Base-by-base conservation (phyloP, 2,888 invertebrate genomes). In the Acanthosoma haemorrhoidale region DNA sequence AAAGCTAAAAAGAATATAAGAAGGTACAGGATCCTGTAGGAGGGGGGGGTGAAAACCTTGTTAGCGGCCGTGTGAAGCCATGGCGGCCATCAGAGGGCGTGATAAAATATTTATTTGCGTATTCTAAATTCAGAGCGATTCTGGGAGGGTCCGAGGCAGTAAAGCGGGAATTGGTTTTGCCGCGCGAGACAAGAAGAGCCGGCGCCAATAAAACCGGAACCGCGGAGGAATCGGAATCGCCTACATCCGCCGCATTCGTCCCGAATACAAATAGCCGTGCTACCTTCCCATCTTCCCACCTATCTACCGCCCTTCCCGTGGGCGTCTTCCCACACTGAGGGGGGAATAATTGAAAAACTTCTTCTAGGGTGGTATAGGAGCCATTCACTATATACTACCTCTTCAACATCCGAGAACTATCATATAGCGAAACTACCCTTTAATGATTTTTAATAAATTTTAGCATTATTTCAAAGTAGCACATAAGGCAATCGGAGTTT, bases 91-190 rank as follows among this genome's bases (percentile, higher is more conserved):
- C 25, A 51, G 43, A 43, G 64, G 43, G 29, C 2, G 34, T 25
- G 13, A 34, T 67, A 36, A 67, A 67, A 67, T 67, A 67, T 67
- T 67, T 67, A 67, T 67, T 57, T 57, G 67, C 29, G 67, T 67
- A 57, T 67, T 67, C 67, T 67, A 67, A 67, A 67, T 67, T 67
- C 67, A 67, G 67, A 67, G 67, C 32, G 57, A 67, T 67, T 67
- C 51, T 57, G 31, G 67, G 51, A 32, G 57, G 67, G 41, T 51
- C 25, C n/a, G 29, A 11, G 16, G 64, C 41, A 64, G 41, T 64
- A 64, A 64, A 64, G 29, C 25, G 57, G 57, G 67, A 67, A 67
- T 67, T 67, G 67, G 67, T 67, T 43, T 29, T 36, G 36, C 39
- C 38, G 18, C 29, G 21, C 11, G 34, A 61, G 36, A 51, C 21